Evolutionary conservation across 2,797 vertebrate species (phyloP), one percentile per base, ranked within the genome.

Genomic region (Oreochromis grahami): DNA sequence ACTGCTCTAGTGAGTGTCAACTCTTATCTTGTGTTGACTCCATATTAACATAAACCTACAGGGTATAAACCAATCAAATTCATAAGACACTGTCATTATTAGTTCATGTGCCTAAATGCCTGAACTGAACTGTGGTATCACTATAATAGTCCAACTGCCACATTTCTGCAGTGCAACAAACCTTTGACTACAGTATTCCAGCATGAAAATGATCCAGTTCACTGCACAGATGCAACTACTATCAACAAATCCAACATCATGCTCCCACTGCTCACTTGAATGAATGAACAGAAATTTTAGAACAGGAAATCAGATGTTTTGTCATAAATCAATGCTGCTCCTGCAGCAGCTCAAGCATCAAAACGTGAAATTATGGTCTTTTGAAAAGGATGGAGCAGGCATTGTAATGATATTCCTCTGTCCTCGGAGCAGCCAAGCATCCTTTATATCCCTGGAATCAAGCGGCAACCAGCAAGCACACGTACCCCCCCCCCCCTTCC

Each of bases 381-480:
- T 41, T 4, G 48, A 50, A 38, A 56, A 84, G 78, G 81, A 86
- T 86, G 77, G 41, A 88, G 79, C 82, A 79, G 55, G 26, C 74
- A 72, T 82, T 32, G 77, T 85, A 78, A 51, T 86, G 82, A 90
- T 87, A 78, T 86, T 81, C 68, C 86, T 48, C 80, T 77, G 85
- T 89, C 85, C 86, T 90, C 80, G 15, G 83, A 90, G 86, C 89
- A 90, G 89, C 87, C 92, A 89, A 93, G 91, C 93, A 93, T 93
- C 91, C 90, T 91, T 90, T 89, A 88, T 90, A 88, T 86, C 88
- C 90, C 88, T 84, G 5, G 70, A 92, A 87, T 89, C 91, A 92
- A 93, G 82, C 76, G 93, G 84, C 55, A 15, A 85, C 87, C 91
- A 87, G 83, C 84, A 65, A 43, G 43, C 80, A 58, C 87, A 88